Percentiles rank a stretch among this genome's conserved stretches.
Evolutionary conservation across 2,113 vertebrate genomes (phyloP).

Genomic region (Xiphias gladius): DNA sequence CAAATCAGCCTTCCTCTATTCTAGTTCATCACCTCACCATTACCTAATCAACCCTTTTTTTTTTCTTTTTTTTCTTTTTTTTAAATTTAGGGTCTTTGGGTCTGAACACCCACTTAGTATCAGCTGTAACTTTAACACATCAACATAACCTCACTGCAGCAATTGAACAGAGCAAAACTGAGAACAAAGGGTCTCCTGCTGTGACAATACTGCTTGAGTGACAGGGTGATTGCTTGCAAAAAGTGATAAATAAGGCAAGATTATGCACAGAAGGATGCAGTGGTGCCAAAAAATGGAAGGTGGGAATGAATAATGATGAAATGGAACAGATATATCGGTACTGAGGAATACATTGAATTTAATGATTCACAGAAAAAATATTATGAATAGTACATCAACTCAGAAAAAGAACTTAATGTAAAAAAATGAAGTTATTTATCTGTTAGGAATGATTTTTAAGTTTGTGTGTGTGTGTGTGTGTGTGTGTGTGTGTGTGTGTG

Average conservation of each 20-base stretch:
- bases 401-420: neutral
- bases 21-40: neutral
- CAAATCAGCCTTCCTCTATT: too few species aligned
- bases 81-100: neutral
- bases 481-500: too few species aligned
- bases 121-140: neutral
- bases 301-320: neutral
- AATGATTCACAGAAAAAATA: neutral
- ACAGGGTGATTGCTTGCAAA: constrained; percentile 1
- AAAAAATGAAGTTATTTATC: neutral
- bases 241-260: neutral
- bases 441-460: neutral
- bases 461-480: too few species aligned
- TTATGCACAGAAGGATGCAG: neutral
- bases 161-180: neutral
- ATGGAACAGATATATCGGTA: neutral
- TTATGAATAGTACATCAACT: neutral
- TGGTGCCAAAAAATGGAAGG: neutral
- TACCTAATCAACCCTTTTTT: neutral
- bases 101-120: neutral
- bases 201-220: constrained; percentile 4
- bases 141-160: neutral
- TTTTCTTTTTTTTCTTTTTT: too few species aligned
- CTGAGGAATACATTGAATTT: neutral
- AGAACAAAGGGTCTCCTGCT: constrained; percentile 26